Evolutionary conservation across 2,797 vertebrate genomes (phyloP).

Genomic region (Acanthiza pusilla): DNA sequence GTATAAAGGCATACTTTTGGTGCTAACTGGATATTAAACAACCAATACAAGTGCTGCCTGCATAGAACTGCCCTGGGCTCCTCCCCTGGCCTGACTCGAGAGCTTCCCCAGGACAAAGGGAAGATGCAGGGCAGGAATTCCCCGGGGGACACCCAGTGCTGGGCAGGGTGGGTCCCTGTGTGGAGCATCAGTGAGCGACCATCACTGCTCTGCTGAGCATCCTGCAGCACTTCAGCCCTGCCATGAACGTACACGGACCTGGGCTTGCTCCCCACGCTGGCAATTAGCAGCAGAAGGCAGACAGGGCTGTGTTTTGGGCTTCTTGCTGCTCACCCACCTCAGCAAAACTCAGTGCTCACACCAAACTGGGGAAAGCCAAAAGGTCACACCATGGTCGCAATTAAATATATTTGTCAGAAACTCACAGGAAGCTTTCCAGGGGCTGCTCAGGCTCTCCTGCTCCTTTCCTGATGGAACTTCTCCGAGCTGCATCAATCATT

Average conservation of each 20-base stretch:
- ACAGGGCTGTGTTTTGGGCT: background rate
- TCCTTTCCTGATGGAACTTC: background rate
- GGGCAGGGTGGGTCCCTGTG: background rate
- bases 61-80: background rate
- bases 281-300: background rate
- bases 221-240: no score
- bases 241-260: accelerated
- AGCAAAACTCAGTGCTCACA: background rate
- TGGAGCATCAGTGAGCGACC: background rate
- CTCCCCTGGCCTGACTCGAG: background rate
- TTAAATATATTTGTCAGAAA: slow-evolving; percentile 26
- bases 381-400: background rate
- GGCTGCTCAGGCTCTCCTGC: background rate
- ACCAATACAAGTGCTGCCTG: background rate
- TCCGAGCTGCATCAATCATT: background rate
- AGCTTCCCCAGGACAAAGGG: background rate
- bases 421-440: background rate
- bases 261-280: accelerated
- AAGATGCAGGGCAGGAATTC: background rate
- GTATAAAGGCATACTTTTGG: background rate
- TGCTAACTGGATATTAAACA: background rate
- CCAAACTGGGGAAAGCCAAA: background rate
- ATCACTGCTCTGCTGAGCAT: background rate
- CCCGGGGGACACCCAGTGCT: background rate
- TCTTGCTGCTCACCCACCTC: background rate